Evolutionary conservation across 2,113 vertebrate genomes (phyloP).

Genomic region (Podarcis cretensis): DNA sequence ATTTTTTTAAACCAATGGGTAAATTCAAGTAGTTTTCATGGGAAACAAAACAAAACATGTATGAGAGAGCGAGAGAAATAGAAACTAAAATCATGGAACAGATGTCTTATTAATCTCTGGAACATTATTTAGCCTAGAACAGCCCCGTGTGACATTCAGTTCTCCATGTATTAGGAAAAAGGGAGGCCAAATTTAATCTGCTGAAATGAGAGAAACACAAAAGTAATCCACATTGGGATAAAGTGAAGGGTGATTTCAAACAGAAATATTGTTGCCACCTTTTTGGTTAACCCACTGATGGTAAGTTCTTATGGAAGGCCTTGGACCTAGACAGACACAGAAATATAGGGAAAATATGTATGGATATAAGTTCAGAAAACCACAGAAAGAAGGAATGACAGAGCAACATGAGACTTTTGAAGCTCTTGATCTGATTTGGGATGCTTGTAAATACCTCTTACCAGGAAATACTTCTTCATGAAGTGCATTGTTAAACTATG

Average conservation of each 20-base stretch:
- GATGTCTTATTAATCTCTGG: conserved; percentile 47
- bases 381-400: no score
- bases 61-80: neutral
- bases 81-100: conserved; percentile 36
- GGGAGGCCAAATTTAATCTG: neutral
- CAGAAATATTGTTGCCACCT: neutral
- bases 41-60: neutral
- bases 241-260: neutral
- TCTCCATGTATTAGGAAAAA: neutral
- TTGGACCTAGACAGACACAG: no score
- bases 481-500: no score
- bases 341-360: no score
- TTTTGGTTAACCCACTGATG: neutral
- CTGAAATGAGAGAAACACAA: conserved; percentile 27
- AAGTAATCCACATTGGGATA: neutral
- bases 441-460: no score
- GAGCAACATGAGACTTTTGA: no score
- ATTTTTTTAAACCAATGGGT: neutral
- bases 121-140: conserved; percentile 26
- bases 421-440: no score
- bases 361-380: no score
- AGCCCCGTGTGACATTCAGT: neutral
- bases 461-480: no score
- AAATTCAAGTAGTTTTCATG: neutral
- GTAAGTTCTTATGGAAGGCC: neutral